Conservation (phyloP, 2,888 invertebrate genomes). For the Caenorhabditis zanzibari region DNA sequence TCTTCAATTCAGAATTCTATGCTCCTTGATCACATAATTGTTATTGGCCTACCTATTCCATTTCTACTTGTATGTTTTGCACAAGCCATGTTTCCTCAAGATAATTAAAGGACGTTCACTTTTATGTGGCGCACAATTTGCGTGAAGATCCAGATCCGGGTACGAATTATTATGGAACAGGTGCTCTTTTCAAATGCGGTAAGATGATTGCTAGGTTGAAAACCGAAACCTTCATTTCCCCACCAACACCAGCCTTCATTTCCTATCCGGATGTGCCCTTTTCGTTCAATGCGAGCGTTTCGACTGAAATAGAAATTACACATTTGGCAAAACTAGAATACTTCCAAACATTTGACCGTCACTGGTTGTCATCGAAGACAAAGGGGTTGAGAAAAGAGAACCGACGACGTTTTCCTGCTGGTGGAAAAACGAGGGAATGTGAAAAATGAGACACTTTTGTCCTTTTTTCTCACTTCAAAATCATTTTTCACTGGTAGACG, state of each 20-base stretch:
- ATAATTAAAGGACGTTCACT: background rate
- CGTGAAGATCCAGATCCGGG: background rate
- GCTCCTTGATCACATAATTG: too few relatives aligned
- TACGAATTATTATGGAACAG: slow-evolving; percentile 1
- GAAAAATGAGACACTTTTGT: slow-evolving; percentile 50
- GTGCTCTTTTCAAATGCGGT: slow-evolving; percentile 8
- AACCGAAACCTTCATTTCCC: too few relatives aligned
- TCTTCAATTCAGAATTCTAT: too few relatives aligned
- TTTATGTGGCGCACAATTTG: too few relatives aligned
- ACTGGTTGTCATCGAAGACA: slow-evolving; percentile 6
- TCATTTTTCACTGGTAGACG: slow-evolving; percentile 27
- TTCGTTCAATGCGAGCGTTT: background rate
- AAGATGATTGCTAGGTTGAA: background rate
- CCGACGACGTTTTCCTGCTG: slow-evolving; percentile 15
- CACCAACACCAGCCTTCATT: too few relatives aligned
- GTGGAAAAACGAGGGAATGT: slow-evolving; percentile 14
- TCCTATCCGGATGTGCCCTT: background rate
- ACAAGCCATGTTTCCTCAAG: background rate
- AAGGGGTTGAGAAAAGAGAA: background rate
- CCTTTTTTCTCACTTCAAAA: slow-evolving; percentile 26
- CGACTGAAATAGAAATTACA: slow-evolving; percentile 15
- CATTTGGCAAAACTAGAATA: slow-evolving; percentile 16
- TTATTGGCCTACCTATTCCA: too few relatives aligned
- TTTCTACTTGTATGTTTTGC: too few relatives aligned
- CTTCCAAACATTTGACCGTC: slow-evolving; percentile 1